Base-by-base conservation (phyloP, 2,113 vertebrate species). In the Anser cygnoides region DNA sequence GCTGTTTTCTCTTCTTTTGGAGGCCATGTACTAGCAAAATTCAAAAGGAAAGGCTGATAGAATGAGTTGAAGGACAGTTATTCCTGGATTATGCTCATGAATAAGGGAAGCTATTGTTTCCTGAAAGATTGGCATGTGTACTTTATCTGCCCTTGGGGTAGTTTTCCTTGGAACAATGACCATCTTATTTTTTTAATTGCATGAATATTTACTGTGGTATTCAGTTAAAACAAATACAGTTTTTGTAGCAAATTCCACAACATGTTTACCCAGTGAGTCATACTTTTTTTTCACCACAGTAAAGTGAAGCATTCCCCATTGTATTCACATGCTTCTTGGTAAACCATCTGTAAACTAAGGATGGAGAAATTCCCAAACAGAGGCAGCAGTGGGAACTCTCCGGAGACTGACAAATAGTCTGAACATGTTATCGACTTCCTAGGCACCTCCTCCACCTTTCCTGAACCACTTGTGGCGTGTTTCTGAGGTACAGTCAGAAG, bases 181-280 rank as follows among this genome's bases (percentile, higher is more conserved):
- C 33, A 90, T 92, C 84, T 95, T 87, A 6, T 41, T 57, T 81
- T 84, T 54, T 96, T 93, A 95, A 77, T 92, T 76, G 72, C 62
- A 20, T 97, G 95, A 97, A 76, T 96, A 95, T 97, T 93, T 93
- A 90, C 85, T 96, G 62, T 97, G 94, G 94, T 93, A 98, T 97
- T 97, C 95, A 94, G 50, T 83, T 92, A 87, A 97, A 94, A 94
- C 84, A 95, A 97, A 94, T 68, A 77, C 0, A 77, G 67, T 95
- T 96, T 94, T 82, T 94, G 71, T 95, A 92, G 77, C 92, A 92
- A 75, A 95, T 97, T 97, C 89, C 87, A 95, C 87, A 94, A 57
- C 73, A 65, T 93, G 57, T 92, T 95, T 96, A 81, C 79, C 77
- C 90, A 82, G 78, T 91, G 95, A 96, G 74, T 95, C 63, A 65